Conservation (phyloP, 1,140 invertebrate species). For the Pseudomyrmex gracilis region DNA sequence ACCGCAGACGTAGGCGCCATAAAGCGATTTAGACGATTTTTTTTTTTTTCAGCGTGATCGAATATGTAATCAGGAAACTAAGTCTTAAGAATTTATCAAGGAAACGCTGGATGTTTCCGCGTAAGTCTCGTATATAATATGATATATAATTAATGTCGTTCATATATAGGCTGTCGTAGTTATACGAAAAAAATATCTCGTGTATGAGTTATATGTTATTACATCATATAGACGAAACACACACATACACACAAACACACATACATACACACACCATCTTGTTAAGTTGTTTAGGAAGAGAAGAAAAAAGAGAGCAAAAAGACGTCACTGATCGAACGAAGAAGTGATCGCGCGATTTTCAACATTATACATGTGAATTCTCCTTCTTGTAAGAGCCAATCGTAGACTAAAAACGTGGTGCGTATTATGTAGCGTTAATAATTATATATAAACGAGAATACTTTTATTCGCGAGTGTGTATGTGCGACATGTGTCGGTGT, state of each 20-base stretch:
- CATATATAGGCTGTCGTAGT: conserved; percentile 28
- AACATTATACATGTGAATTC: conserved; percentile 29
- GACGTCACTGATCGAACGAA: conserved; percentile 6
- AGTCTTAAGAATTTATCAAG: conserved; percentile 16
- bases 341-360: conserved; percentile 8
- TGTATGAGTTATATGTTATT: conserved; percentile 26
- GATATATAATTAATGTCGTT: conserved; percentile 18
- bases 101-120: conserved; percentile 44
- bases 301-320: background rate
- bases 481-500: background rate
- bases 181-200: no score
- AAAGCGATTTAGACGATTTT: conserved; percentile 4
- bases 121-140: conserved; percentile 11
- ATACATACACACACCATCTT: background rate
- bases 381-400: conserved; percentile 37
- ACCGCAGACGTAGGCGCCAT: background rate
- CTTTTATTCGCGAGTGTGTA: background rate
- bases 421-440: background rate
- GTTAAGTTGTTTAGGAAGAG: background rate
- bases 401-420: conserved; percentile 4
- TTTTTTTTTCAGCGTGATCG: background rate
- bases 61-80: conserved; percentile 19
- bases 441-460: background rate
- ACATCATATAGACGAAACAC: background rate
- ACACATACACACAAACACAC: no score